Evolutionary conservation across 2,113 vertebrate genomes (phyloP), one percentile per base, ranked within the genome.

Genomic region (Empidonax traillii): DNA sequence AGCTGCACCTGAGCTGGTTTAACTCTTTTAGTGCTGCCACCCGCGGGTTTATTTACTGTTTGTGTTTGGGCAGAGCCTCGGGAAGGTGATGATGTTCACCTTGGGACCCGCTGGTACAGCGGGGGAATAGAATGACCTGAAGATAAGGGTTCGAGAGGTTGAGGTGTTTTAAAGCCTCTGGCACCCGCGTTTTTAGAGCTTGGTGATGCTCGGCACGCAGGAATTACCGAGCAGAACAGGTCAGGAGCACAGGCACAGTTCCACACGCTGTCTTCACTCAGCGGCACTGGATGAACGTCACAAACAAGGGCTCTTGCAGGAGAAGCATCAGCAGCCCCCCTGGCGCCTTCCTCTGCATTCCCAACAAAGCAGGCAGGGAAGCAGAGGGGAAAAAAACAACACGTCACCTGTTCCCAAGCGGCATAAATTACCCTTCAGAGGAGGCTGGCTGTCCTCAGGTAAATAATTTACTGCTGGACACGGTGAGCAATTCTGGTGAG

Each of bases 181-280:
- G 31, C 33, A 25, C 0, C 1, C 35, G 74, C 12, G 0, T 39
- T 66, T n/a, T 53, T 15, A n/a, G 35, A 4, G 1, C 30, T 47
- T 2, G 2, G 9, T 33, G 24, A 24, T 27, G 8, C 22, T 10
- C 43, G 16, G 49, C 30, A 27, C 1, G 5, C 15, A 28, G n/a
- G 5, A 17, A 10, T 44, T 24, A 0, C 49, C 2, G 14, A 51
- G 47, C 33, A 27, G 16, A 31, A 21, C 5, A 6, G 10, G 19
- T 20, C 19, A 37, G 76, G 28, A 15, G 23, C 41, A 15, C 41
- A 41, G 39, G 12, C 39, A 39, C 39, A 41, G 28, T 25, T 65
- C 28, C 21, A 14, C 41, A 18, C 27, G 0, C 30, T 7, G 7
- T 6, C 63, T 28, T 19, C 9, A 9, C 43, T 16, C 3, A 0